A percentile compares a stretch with the other conserved stretches of the same genome.
phyloP scores from a whole-genome alignment of 2,113 vertebrate genomes.

The Tychaedon coryphoeus region DNA sequence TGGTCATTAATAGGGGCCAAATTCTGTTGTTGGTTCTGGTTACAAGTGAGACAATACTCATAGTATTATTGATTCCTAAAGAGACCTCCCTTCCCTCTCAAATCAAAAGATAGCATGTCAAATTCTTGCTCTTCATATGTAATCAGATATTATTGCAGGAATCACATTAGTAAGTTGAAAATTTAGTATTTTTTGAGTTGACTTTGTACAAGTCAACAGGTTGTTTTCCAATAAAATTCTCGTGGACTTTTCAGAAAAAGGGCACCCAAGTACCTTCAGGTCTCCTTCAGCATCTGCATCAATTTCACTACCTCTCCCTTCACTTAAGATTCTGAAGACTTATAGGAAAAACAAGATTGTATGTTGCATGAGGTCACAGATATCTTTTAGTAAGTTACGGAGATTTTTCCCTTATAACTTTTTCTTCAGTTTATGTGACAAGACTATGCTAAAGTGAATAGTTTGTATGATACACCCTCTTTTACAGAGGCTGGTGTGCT shows the following conservation, averaged over 20 bases:
- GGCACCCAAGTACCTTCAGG: neutral
- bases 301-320: neutral
- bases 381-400: neutral
- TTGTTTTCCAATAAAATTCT: neutral
- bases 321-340: neutral
- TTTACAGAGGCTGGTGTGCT: neutral
- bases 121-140: neutral
- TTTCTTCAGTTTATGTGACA: neutral
- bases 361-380: neutral
- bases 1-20: neutral
- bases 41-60: neutral
- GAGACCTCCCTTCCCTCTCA: neutral
- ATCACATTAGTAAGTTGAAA: neutral
- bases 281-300: neutral
- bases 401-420: neutral
- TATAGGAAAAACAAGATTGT: neutral
- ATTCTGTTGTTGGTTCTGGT: neutral
- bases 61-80: neutral
- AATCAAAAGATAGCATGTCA: neutral
- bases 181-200: neutral
- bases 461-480: neutral
- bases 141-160: neutral
- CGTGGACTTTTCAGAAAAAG: neutral
- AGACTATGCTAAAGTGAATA: neutral
- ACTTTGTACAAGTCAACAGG: neutral